Evolutionary conservation across 2,797 vertebrate genomes (phyloP), one percentile per base, ranked within the genome.

Genomic region (Microctenopoma stevenorrisi): DNA sequence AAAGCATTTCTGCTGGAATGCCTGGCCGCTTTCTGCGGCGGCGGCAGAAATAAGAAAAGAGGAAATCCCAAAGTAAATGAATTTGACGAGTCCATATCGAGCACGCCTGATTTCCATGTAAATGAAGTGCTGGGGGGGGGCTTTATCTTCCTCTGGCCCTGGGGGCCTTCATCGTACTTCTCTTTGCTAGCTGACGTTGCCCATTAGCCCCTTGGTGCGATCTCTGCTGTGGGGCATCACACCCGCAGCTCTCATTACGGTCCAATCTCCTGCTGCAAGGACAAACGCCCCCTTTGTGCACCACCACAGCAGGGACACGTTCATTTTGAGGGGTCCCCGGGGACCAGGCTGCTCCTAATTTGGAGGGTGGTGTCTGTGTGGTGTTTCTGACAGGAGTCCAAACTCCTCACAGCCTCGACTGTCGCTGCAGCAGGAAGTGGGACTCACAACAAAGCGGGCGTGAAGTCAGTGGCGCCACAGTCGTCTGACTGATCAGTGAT

Each of bases 61-160:
- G 78, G 81, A 86, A 84, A 89, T 87, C 78, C 79, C 67, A 91
- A 94, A 93, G 92, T 93, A 91, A 94, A 94, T 94, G 82, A 93
- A 92, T 92, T 77, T 91, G 92, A 92, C 86, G 72, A 90, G 89
- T 93, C 92, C 91, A 90, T 93, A 92, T 94, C 87, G 62, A 89
- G 83, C 90, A 86, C 52, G 86, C 87, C 89, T 88, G 83, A 94
- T 95, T 93, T 93, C 91, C 92, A 94, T 94, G 90, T 91, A 93
- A 93, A 94, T 93, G 89, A 87, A 83, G 74, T 71, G 80, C 42
- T 0, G 54, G 74, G 80, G 68, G 85, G 12, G 58, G 86, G 81
- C 82, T 88, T 92, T 89, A 91, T 91, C 81, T 77, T 62, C 68
- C 43, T 1, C 60, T 61, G 78, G 87, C 84, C 86, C 69, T 67